Base-by-base conservation (phyloP, 2,113 vertebrate species). In the Suncus etruscus region DNA sequence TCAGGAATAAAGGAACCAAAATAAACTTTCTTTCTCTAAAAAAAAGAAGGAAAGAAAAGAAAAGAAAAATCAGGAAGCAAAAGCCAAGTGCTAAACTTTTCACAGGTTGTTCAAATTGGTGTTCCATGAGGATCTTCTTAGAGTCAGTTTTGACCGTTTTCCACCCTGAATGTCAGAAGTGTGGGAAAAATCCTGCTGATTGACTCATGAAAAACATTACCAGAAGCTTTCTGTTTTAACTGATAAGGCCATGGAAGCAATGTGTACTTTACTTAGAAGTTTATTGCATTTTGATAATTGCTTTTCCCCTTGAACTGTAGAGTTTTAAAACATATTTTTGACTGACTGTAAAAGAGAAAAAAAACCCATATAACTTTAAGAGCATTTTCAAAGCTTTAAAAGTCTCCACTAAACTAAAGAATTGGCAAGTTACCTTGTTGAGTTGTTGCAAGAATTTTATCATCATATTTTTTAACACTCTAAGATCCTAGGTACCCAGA, bases 231-330 rank as follows among this genome's bases (percentile, higher is more conserved):
- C 95, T 93, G 66, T 91, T 94, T 91, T 94, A 93, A 89, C 87
- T 92, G 94, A 87, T 92, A 95, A 94, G 90, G 87, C 91, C 91
- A 74, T 63, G 74, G 92, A 95, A 96, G 75, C 91, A 96, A 95
- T 91, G 91, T 95, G 85, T 95, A 91, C 87, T 88, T 91, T 89
- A 91, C 94, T 94, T 94, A 94, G 79, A 96, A 94, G 93, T 94
- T 95, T 95, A 95, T 94, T 95, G 90, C 94, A 91, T 94, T 95
- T 96, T 96, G 90, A 95, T 96, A 96, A 96, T 94, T 95, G 68
- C 93, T 95, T 95, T 95, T 95, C 69, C 83, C 90, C 92, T 94
- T 96, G 80, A 97, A 95, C 91, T 94, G 83, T 88, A 89, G 92
- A 94, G 80, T 94, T 97, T 95, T 91, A 94, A 97, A 94, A 94